Evolutionary conservation across 2,797 vertebrate genomes (phyloP), one percentile per base, ranked within the genome.

Genomic region (Enteromius thamalakanensis): DNA sequence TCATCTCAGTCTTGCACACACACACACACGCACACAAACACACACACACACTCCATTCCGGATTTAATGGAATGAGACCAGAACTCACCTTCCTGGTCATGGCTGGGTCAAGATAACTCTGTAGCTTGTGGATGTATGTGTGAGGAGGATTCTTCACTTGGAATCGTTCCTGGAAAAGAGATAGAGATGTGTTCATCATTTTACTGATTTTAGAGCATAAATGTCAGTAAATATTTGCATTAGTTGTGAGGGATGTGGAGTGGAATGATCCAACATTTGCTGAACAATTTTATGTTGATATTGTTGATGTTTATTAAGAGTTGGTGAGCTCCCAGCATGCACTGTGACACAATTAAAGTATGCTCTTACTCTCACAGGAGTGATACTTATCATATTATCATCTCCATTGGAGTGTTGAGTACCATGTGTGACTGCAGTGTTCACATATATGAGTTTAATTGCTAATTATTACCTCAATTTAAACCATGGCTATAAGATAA

Each of bases 121-220:
- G 96, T 90, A 99, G 85, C 92, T 99, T 99, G 88, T 97, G 97
- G 90, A 99, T 97, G 86, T 99, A 99, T 0, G 98, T 97, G 87
- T 99, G 98, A 1, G 98, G 98, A 71, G 98, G 98, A 88, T 99
- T 99, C 94, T 99, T 99, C 91, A 99, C 98, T 92, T 99, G 98
- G 93, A 99, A 99, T 26, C 98, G 94, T 89, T 99, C 98, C 98
- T 99, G 93, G 77, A 79, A 80, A 76, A 81, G 29, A 84, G 60
- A 76, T 26, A 77, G 42, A 53, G 4, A 51, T 34, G 49, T 70
- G 65, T 11, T 23, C 0, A 58, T 74, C 10, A 26, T 77, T 64
- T 58, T 37, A 64, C 12, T 40, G 6, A 37, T 81, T 53, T 62
- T 12, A 49, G 21, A 21, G 12, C 26, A 14, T 15, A 49, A 60